Percentiles rank a stretch among this genome's conserved stretches.
phyloP scores from a whole-genome alignment of 1,140 invertebrate species.

The Leptoteleia sp. region DNA sequence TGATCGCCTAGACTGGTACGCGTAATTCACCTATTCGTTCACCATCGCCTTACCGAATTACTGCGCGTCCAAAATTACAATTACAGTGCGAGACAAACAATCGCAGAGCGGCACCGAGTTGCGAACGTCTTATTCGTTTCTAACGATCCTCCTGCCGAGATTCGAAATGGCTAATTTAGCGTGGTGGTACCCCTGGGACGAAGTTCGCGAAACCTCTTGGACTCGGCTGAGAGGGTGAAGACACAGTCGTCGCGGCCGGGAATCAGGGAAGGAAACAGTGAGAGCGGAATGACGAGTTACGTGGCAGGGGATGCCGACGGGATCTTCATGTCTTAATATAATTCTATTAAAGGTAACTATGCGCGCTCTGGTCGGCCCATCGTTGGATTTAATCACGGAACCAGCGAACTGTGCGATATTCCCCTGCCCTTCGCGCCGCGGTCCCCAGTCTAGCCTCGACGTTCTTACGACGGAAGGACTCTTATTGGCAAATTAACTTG shows the following conservation, averaged over 20 bases:
- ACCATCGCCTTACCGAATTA: not conserved
- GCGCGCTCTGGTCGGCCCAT: slow-evolving; percentile 75
- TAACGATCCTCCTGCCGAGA: slow-evolving; percentile 74
- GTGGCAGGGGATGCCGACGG: slow-evolving; percentile 57
- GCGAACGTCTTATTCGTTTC: slow-evolving; percentile 59
- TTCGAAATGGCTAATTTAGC: slow-evolving; percentile 81
- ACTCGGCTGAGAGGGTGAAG: slow-evolving; percentile 66
- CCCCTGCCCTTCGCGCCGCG: slow-evolving; percentile 56
- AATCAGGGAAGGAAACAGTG: slow-evolving; percentile 44
- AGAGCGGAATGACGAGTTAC: slow-evolving; percentile 64
- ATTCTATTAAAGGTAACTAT: slow-evolving; percentile 82
- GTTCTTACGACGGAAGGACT: slow-evolving; percentile 58
- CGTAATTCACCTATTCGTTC: slow-evolving; percentile 39
- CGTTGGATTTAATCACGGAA: slow-evolving; percentile 80
- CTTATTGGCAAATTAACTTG: slow-evolving; percentile 76
- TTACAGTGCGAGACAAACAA: slow-evolving; percentile 23
- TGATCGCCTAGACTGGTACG: slow-evolving; percentile 24
- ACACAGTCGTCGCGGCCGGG: slow-evolving; percentile 62
- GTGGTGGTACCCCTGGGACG: slow-evolving; percentile 73
- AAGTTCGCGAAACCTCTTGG: slow-evolving; percentile 58
- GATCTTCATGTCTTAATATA: slow-evolving; percentile 78
- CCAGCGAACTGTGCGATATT: slow-evolving; percentile 77
- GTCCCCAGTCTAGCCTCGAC: slow-evolving; percentile 6
- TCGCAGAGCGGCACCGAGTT: slow-evolving; percentile 34
- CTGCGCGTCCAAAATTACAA: slow-evolving; percentile 40